Conservation (phyloP, 1,140 invertebrate genomes). For the Adelges cooleyi region DNA sequence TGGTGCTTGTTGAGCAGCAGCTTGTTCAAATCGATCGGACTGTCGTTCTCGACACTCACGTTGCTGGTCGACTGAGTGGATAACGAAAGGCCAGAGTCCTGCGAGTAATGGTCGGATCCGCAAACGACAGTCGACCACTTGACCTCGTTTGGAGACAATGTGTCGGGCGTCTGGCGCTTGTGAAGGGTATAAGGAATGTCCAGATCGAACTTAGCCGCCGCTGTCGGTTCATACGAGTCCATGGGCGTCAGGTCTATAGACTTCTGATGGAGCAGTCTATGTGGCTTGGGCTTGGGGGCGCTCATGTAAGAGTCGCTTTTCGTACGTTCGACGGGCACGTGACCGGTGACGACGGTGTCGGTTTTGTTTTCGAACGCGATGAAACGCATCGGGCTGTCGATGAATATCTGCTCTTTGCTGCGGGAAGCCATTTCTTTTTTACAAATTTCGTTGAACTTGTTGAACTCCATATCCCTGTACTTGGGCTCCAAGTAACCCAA, state of each 20-base stretch:
- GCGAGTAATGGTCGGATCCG: constrained; percentile 34
- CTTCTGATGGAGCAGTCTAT: constrained; percentile 55
- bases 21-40: constrained; percentile 15
- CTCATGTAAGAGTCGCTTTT: constrained; percentile 64
- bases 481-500: constrained; percentile 35
- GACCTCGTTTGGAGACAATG: constrained; percentile 47
- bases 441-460: constrained; percentile 36
- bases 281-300: constrained; percentile 43
- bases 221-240: constrained; percentile 25
- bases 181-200: constrained; percentile 74
- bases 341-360: constrained; percentile 32
- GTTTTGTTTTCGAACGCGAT: constrained; percentile 26
- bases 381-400: constrained; percentile 15
- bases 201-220: constrained; percentile 41
- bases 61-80: constrained; percentile 13
- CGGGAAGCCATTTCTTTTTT: constrained; percentile 33
- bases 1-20: constrained; percentile 24
- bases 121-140: constrained; percentile 29
- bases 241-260: constrained; percentile 71
- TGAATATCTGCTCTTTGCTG: constrained; percentile 18
- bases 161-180: constrained; percentile 70
- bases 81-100: constrained; percentile 36
- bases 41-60: constrained; percentile 27
- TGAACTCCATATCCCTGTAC: constrained; percentile 35
- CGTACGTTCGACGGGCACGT: constrained; percentile 53